A percentile compares a stretch with the other conserved stretches of the same genome.
Evolutionary conservation across 2,888 invertebrate genomes (phyloP).

Genomic region (Tetropium fuscum): DNA sequence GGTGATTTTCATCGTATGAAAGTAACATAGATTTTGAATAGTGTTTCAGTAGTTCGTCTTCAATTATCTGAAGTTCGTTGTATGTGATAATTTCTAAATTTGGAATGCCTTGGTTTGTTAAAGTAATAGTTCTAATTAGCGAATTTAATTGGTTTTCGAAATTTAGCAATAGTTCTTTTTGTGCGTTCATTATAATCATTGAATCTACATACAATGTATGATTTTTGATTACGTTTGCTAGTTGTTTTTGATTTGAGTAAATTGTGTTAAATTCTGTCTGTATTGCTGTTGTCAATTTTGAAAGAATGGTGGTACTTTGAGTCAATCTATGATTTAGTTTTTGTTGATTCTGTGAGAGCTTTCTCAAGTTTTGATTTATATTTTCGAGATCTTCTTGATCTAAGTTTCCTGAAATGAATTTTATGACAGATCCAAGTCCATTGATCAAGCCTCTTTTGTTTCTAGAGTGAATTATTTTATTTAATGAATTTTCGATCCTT

Average conservation of each 20-base stretch:
- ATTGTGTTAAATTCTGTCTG: background rate
- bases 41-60: background rate
- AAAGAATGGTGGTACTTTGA: background rate
- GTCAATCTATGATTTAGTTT: background rate
- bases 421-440: background rate
- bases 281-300: background rate
- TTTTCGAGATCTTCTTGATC: constrained; percentile 1
- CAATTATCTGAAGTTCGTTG: constrained; percentile 1
- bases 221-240: background rate
- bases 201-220: background rate
- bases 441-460: background rate
- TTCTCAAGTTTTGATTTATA: background rate
- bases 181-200: background rate
- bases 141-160: background rate
- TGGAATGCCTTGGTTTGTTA: background rate
- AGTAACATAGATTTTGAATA: constrained; percentile 7
- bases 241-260: background rate
- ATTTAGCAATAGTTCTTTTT: background rate
- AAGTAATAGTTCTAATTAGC: background rate
- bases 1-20: constrained; percentile 9
- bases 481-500: background rate
- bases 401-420: constrained; percentile 5
- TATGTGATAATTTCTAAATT: constrained; percentile 3
- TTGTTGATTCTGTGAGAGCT: background rate
- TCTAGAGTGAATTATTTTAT: constrained; percentile 4